These are phyloP conservation scores for Plecotus auritus DNA, from an alignment of 2,113 vertebrate genomes.

Conservation along the genomic window DNA sequence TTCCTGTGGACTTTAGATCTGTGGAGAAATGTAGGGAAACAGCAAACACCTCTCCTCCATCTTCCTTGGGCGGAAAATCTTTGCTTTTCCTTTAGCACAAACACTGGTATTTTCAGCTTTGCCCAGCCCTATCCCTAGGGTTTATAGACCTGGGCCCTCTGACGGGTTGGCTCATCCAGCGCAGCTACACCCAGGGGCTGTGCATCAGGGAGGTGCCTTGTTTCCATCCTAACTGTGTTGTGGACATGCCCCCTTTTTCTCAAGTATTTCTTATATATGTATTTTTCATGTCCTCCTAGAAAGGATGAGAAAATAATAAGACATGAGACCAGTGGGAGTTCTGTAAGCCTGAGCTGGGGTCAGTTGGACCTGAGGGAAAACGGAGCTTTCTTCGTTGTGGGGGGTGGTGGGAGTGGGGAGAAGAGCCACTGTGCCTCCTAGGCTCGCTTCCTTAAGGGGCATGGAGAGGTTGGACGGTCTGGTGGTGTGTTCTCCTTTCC, in stretches of 20 bases:
- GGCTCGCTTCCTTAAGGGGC: background rate
- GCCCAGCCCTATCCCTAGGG: background rate
- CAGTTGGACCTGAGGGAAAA: background rate
- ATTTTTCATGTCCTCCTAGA: background rate
- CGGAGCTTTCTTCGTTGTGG: background rate
- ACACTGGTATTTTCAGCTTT: background rate
- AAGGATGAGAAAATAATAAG: background rate
- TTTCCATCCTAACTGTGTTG: background rate
- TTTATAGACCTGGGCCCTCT: background rate
- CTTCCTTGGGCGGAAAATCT: background rate
- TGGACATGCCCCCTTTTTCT: background rate
- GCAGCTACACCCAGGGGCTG: accelerated
- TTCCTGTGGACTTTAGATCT: background rate
- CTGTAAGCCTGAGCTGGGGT: background rate
- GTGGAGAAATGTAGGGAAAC: background rate
- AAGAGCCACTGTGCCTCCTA: background rate
- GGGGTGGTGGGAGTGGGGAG: too few relatives aligned
- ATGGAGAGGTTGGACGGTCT: background rate
- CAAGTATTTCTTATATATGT: background rate
- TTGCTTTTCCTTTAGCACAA: background rate
- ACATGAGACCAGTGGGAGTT: background rate
- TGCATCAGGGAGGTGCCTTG: background rate
- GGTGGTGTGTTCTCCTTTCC: background rate
- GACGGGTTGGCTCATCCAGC: background rate
- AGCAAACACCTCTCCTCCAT: background rate